Conservation (phyloP, 2,888 invertebrate genomes). For the Lasioglossum malachurum region DNA sequence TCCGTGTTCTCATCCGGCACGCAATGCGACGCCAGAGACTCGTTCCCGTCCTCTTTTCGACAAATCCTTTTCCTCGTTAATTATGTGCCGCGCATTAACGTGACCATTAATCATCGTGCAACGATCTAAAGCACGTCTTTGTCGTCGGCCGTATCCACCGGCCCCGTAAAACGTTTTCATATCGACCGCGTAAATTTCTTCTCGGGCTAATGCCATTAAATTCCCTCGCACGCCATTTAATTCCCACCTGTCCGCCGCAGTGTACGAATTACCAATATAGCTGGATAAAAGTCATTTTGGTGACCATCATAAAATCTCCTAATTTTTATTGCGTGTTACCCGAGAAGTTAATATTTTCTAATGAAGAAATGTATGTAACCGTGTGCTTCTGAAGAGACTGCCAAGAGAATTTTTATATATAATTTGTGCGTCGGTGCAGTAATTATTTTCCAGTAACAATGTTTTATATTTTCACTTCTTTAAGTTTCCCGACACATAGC, state of each 20-base stretch:
- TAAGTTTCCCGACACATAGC: not conserved
- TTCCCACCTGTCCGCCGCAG: conserved; percentile 44
- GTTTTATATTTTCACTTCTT: not conserved
- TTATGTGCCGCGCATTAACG: conserved; percentile 62
- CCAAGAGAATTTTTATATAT: not conserved
- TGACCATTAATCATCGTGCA: conserved; percentile 64
- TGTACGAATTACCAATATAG: not conserved
- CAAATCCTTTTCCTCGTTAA: conserved; percentile 67
- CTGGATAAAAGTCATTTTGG: not conserved
- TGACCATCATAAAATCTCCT: not conserved
- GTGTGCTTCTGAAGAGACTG: too few species aligned
- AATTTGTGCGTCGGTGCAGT: not conserved
- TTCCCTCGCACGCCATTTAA: conserved; percentile 68
- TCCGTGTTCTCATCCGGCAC: not conserved
- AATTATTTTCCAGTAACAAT: not conserved
- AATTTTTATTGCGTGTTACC: not conserved
- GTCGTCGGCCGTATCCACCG: conserved; percentile 49
- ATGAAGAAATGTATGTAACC: too few species aligned
- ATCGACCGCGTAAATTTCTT: conserved; percentile 73
- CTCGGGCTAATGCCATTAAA: conserved; percentile 63
- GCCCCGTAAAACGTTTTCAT: conserved; percentile 55
- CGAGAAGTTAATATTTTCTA: too few species aligned
- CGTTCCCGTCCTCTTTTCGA: conserved; percentile 37
- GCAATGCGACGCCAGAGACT: conserved; percentile 8
- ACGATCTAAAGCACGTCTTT: conserved; percentile 60